Conservation (phyloP, 2,113 vertebrate species). For the Platysternon megacephalum region DNA sequence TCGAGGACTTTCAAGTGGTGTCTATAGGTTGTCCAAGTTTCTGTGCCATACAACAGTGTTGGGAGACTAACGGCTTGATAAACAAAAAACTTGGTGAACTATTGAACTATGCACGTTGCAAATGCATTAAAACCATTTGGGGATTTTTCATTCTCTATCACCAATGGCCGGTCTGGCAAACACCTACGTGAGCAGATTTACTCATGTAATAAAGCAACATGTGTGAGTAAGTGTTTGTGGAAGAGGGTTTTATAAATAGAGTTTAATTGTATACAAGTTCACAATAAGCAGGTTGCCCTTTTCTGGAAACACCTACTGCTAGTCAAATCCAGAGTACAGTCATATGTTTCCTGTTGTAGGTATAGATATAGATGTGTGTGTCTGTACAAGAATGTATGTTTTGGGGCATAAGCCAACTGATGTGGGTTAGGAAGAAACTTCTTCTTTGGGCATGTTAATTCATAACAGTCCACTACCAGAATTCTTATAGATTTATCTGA, state of each 20-base stretch:
- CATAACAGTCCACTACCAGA: background rate
- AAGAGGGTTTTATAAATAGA: background rate
- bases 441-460: conserved; percentile 28
- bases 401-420: conserved; percentile 6
- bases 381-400: background rate
- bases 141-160: no score
- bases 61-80: no score
- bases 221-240: background rate
- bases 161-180: background rate
- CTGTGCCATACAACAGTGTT: no score
- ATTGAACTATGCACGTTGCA: background rate
- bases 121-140: background rate
- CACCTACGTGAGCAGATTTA: background rate
- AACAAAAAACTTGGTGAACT: background rate
- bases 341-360: background rate
- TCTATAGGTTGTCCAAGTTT: no score
- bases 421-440: conserved; percentile 34
- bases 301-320: background rate
- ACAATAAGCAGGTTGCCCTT: background rate
- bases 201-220: background rate
- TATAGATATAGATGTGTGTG: background rate
- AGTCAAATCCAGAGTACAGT: background rate
- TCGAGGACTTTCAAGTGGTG: no score
- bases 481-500: conserved; percentile 39
- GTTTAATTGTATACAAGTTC: background rate